A percentile compares a stretch with the other conserved stretches of the same genome.
phyloP scores from a whole-genome alignment of 1,140 invertebrate species.

The Schmidtea mediterranea region DNA sequence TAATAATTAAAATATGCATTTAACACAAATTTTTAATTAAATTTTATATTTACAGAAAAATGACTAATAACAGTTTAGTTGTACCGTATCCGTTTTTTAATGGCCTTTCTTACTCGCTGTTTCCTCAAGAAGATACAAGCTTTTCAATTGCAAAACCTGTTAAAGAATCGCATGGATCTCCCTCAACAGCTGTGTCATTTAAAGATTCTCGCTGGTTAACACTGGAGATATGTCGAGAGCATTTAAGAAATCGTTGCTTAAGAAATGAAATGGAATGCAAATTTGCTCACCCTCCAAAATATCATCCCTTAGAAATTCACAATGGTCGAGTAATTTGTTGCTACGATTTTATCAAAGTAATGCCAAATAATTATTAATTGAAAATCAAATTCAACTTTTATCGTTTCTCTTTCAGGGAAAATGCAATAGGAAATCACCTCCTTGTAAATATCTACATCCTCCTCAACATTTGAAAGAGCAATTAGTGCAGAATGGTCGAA shows the following conservation, averaged over 20 bases:
- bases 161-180: no score
- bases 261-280: constrained; percentile 95
- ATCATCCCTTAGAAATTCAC: constrained; percentile 68
- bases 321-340: constrained; percentile 97
- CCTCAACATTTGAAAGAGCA: constrained; percentile 98
- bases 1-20: no score
- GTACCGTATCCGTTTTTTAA: no score
- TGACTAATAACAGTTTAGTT: no score
- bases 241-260: constrained; percentile 94
- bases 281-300: constrained; percentile 92
- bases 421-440: constrained; percentile 95
- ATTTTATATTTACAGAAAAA: no score
- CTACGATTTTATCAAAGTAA: constrained; percentile 99
- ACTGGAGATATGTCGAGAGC: constrained; percentile 94
- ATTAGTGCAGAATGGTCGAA: constrained; percentile 90
- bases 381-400: background rate
- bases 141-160: no score
- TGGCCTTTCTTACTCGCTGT: no score
- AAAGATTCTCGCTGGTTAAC: constrained; percentile 99
- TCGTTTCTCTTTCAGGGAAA: constrained; percentile 46
- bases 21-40: no score
- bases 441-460: constrained; percentile 99
- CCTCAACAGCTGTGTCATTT: background rate
- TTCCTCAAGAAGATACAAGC: no score
- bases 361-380: constrained; percentile 18